Base-by-base conservation (phyloP, 2,888 invertebrate species). In the Erpobdella octoculata region DNA sequence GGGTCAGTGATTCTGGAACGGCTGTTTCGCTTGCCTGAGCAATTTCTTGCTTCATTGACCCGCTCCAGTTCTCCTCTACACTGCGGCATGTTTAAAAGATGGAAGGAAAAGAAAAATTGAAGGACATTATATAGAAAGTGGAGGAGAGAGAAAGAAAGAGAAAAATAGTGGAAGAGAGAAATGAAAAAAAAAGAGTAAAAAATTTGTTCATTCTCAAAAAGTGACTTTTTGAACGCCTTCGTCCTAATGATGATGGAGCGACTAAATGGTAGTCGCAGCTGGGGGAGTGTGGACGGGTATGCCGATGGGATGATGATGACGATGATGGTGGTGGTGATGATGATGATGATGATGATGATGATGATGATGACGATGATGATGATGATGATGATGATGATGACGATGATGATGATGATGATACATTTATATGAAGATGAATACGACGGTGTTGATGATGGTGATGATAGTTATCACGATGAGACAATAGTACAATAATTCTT, bases 31-130 rank as follows among this genome's bases (percentile, higher is more conserved):
- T 53, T 53, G 21, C 53, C 21, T 53, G 53, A 53, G 53, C 53
- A 53, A 53, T 53, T 53, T 53, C 53, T 25, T 28, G 53, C 53
- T 53, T 53, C 53, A 53, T 53, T 53, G 53, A 53, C 53, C 28
- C 18, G 9, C 53, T 53, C 28, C 53, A 28, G 18, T n/a, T 21
- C 21, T 25, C 21, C 53, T 53, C 21, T 53, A 25, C 28, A 53
- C 28, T 28, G 53, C 28, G 53, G 28, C 53, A 28, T 25, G 53
- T 53, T 53, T 25, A 53, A 8, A 28, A 53, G 53, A 21, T 53
- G 53, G 53, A 53, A 53, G n/a, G n/a, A n/a, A n/a, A n/a, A n/a
- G n/a, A n/a, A n/a, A n/a, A n/a, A n/a, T n/a, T n/a, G n/a, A n/a
- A n/a, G n/a, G n/a, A n/a, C n/a, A n/a, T n/a, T n/a, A n/a, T n/a